Evolutionary conservation across 2,797 vertebrate genomes (phyloP), one percentile per base, ranked within the genome.

Genomic region (Protosalanx chinensis): DNA sequence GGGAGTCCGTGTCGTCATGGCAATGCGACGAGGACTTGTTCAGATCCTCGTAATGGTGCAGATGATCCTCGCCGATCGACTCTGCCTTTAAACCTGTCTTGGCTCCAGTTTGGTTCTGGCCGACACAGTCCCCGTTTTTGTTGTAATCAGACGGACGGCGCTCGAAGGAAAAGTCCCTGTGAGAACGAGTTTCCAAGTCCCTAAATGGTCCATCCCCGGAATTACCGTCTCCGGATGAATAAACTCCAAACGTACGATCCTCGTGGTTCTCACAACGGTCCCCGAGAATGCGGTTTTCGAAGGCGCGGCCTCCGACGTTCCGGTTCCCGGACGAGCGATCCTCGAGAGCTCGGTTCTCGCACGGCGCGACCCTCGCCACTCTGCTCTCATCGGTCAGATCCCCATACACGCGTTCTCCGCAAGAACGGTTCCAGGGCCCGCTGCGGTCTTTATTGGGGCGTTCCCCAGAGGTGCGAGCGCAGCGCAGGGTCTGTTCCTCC

Each of bases 21-120:
- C 83, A 81, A 0, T 93, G 20, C 0, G 82, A 81, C 81, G 83
- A 87, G 0, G 94, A 94, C 85, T 92, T 94, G 82, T 84, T 84
- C 75, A 89, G 89, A 20, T 87, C 90, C 68, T 77, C 91, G 90
- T 82, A 85, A 60, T 72, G 82, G 29, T 68, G 20, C 67, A 57
- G 1, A 7, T 30, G 23, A 1, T 30, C 20, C 4, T 29, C 59
- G 18, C 23, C 23, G 18, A 12, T 56, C 15, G n/a, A n/a, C 10
- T 12, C 58, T 8, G 59, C 27, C 59, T 29, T 46, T 46, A 46
- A 46, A 46, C 10, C 41, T 12, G 41, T 10, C 41, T 12, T 46
- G 10, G 41, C 8, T 46, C 10, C 0, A 8, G 10, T 46, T 46
- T 46, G 41, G 41, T 46, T n/a, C 51, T 56, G 15, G n/a, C 51